A percentile compares a stretch with the other conserved stretches of the same genome.
Evolutionary conservation across 2,888 invertebrate species (phyloP).

Genomic region (Melipona bicolor): DNA sequence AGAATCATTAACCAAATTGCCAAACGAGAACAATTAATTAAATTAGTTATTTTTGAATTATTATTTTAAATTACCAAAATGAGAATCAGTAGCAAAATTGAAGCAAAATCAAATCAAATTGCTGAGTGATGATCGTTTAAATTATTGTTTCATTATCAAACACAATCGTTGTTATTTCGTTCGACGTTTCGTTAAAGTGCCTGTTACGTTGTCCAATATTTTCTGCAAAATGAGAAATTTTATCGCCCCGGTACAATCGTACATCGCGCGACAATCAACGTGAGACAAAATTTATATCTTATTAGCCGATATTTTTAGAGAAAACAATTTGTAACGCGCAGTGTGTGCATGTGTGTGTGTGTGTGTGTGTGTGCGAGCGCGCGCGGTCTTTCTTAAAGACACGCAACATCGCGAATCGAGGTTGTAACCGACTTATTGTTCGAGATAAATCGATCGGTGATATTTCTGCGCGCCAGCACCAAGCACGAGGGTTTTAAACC

Average conservation of each 20-base stretch:
- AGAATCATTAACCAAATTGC: too few relatives aligned
- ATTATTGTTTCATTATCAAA: too few relatives aligned
- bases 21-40: too few relatives aligned
- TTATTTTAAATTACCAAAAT: too few relatives aligned
- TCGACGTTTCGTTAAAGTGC: neutral
- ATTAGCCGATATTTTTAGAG: constrained; percentile 2
- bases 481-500: constrained; percentile 11
- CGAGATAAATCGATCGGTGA: constrained; percentile 27
- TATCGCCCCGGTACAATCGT: neutral
- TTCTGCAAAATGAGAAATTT: neutral
- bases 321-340: constrained; percentile 16
- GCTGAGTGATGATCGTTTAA: too few relatives aligned
- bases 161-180: too few relatives aligned
- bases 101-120: too few relatives aligned
- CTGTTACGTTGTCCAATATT: neutral
- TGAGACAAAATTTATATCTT: constrained; percentile 6
- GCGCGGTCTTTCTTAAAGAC: neutral
- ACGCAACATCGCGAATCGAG: constrained; percentile 16
- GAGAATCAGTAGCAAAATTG: too few relatives aligned
- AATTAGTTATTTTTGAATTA: too few relatives aligned
- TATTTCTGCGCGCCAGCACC: neutral
- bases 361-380: too few relatives aligned
- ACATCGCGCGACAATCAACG: neutral
- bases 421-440: constrained; percentile 11
- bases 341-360: too few relatives aligned